Evolutionary conservation across 2,113 vertebrate genomes (phyloP).

Genomic region (Lycocorax pyrrhopterus): DNA sequence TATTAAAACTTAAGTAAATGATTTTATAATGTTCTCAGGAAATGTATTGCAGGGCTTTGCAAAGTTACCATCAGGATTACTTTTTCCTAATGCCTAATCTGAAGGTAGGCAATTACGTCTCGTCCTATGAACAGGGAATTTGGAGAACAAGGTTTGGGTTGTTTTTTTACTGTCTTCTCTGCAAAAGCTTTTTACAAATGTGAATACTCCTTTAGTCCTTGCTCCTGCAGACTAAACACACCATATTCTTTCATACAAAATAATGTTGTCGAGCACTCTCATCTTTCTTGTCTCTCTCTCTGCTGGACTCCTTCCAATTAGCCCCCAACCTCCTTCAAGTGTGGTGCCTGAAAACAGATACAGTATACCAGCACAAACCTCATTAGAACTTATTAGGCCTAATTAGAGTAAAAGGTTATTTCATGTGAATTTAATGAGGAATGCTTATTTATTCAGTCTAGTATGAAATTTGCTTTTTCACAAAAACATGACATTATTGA

Average conservation of each 20-base stretch:
- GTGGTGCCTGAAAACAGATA: neutral
- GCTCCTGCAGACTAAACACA: conserved; percentile 57
- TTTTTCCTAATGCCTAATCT: neutral
- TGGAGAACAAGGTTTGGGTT: neutral
- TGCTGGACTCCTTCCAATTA: conserved; percentile 14
- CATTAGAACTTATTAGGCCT: neutral
- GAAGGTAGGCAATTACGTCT: neutral
- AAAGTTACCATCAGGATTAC: neutral
- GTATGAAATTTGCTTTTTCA: conserved; percentile 2
- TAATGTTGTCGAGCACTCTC: neutral
- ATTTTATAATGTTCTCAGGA: neutral
- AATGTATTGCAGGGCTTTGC: neutral
- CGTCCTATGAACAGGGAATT: neutral
- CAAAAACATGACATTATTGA: neutral
- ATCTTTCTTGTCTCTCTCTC: conserved; percentile 48
- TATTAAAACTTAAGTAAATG: neutral
- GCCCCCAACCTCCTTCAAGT: neutral
- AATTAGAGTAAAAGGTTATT: conserved; percentile 16
- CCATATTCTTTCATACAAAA: conserved; percentile 10
- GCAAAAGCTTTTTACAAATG: neutral
- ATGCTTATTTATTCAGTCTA: conserved; percentile 11
- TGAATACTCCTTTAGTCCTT: neutral
- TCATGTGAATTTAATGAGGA: neutral
- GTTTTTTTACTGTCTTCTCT: neutral
- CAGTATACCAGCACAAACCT: neutral